A percentile compares a stretch with the other conserved stretches of the same genome.
phyloP scores from a whole-genome alignment of 2,888 invertebrate species.

The Alentia gelatinosa region DNA sequence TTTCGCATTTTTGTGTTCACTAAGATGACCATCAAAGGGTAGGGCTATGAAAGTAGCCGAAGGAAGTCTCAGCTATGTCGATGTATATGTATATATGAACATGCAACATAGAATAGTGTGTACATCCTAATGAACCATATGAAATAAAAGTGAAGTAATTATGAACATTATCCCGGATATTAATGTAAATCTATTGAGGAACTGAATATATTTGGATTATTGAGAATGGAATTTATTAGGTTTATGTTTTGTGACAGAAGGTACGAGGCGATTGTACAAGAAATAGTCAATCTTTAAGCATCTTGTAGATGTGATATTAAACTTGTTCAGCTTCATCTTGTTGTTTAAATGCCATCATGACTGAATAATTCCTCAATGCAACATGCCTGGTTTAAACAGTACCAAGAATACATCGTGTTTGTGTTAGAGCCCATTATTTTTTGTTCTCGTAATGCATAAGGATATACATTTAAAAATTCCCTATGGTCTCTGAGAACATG shows the following conservation, averaged over 20 bases:
- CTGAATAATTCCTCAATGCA: too few species aligned
- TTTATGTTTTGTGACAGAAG: background rate
- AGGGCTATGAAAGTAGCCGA: background rate
- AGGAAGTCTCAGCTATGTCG: background rate
- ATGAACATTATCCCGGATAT: background rate
- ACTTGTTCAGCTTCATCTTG: background rate
- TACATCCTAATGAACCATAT: background rate
- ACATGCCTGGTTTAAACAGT: background rate
- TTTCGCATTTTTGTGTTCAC: background rate
- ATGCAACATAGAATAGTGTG: too few species aligned
- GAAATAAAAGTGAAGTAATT: background rate
- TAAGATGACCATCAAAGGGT: background rate
- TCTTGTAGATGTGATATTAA: slow-evolving; percentile 41
- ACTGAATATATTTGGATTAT: background rate
- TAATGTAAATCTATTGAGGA: background rate
- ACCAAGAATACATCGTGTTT: too few species aligned
- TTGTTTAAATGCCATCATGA: too few species aligned
- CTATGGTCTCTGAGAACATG: too few species aligned
- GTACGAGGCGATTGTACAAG: background rate
- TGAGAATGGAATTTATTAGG: background rate
- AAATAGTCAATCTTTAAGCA: background rate
- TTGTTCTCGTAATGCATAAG: too few species aligned
- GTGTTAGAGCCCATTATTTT: too few species aligned
- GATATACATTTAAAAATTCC: too few species aligned
- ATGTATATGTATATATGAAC: slow-evolving; percentile 36